A percentile compares a stretch with the other conserved stretches of the same genome.
These are phyloP conservation scores for Leucoraja erinaceus DNA, from an alignment of 2,113 vertebrate genomes.

Conservation along the genomic window DNA sequence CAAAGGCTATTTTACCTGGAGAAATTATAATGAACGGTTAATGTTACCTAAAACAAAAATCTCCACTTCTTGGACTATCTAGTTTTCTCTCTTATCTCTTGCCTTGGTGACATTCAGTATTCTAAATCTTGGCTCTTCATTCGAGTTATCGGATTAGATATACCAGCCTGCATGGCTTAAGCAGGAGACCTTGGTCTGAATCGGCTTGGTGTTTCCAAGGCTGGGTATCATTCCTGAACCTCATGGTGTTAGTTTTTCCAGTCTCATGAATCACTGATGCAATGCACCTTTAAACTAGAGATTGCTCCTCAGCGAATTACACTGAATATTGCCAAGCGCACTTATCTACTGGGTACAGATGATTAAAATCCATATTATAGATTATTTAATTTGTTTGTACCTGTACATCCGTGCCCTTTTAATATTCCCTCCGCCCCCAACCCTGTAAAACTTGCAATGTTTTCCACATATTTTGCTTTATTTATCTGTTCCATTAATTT, in stretches of 20 bases:
- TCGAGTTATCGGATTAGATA: too few species aligned
- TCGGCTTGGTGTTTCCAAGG: not conserved
- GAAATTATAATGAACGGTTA: too few species aligned
- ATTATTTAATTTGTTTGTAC: conserved; percentile 16
- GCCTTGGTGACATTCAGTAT: not conserved
- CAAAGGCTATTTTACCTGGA: too few species aligned
- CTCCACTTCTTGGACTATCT: not conserved
- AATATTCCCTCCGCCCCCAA: not conserved
- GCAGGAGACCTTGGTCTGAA: not conserved
- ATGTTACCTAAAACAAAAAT: not conserved
- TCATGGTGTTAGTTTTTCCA: not conserved
- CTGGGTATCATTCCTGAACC: not conserved
- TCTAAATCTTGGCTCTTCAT: not conserved
- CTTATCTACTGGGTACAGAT: not conserved
- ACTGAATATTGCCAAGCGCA: not conserved
- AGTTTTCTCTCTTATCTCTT: not conserved
- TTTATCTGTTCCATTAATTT: not conserved
- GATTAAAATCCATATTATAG: not conserved
- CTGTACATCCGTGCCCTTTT: not conserved
- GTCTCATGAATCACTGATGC: not conserved
- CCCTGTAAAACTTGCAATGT: too few species aligned
- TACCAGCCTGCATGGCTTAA: not conserved
- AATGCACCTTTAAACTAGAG: not conserved
- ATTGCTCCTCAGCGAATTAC: not conserved
- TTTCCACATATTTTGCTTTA: not conserved